Conservation (phyloP, 2,797 vertebrate genomes). For the Kryptopterus vitreolus region DNA sequence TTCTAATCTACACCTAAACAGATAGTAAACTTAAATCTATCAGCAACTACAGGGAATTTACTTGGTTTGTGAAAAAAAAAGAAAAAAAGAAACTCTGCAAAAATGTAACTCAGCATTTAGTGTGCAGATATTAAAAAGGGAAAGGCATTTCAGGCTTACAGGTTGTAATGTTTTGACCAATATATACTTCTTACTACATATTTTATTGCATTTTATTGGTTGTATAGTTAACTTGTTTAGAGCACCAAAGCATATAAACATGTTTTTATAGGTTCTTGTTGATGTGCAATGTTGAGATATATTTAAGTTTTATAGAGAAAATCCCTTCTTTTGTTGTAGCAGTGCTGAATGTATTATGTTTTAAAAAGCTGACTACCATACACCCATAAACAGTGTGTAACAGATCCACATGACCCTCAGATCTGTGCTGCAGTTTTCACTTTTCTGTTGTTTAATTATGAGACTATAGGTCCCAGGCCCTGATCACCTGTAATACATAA, state of each 20-base stretch:
- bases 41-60: background rate
- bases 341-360: background rate
- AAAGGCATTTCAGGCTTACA: background rate
- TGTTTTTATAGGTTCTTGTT: too few relatives aligned
- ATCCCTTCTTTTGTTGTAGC: background rate
- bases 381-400: background rate
- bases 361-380: background rate
- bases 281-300: background rate
- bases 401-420: background rate
- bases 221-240: background rate
- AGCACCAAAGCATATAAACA: background rate
- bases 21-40: background rate
- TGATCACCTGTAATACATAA: background rate
- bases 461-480: background rate
- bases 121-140: background rate
- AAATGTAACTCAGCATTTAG: background rate
- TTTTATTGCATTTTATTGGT: background rate
- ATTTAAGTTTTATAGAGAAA: background rate
- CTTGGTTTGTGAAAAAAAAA: background rate
- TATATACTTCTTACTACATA: background rate
- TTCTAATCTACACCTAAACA: too few relatives aligned
- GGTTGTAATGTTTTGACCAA: background rate
- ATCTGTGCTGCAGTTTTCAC: background rate
- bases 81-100: background rate
- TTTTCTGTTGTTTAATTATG: background rate